Evolutionary conservation across 2,888 invertebrate genomes (phyloP).

Genomic region (Acanthosepion esculentum): DNA sequence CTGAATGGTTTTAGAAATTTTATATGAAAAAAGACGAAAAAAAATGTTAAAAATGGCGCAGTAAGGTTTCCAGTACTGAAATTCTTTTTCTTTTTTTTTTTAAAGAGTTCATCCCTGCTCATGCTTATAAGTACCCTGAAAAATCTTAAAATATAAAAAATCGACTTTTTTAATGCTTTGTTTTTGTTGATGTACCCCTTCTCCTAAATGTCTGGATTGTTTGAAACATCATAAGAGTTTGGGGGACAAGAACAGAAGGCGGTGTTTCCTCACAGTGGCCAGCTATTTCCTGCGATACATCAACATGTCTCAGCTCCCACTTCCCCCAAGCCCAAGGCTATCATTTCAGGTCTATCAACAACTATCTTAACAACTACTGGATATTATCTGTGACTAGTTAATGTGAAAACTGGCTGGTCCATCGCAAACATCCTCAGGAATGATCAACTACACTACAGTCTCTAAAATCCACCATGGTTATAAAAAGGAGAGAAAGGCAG

Average conservation of each 20-base stretch:
- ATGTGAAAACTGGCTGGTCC: slow-evolving; percentile 33
- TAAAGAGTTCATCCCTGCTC: background rate
- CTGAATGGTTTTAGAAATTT: background rate
- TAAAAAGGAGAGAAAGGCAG: background rate
- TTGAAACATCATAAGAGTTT: background rate
- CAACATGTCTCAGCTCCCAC: background rate
- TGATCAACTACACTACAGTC: background rate
- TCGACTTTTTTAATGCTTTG: background rate
- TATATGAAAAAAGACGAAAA: background rate
- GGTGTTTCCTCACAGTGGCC: slow-evolving; percentile 9
- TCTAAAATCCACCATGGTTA: background rate
- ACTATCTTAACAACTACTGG: slow-evolving; percentile 33
- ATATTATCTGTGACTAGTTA: slow-evolving; percentile 33
- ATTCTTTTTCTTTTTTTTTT: background rate
- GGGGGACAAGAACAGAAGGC: slow-evolving; percentile 33
- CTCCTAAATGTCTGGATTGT: slow-evolving; percentile 33
- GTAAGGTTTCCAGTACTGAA: background rate
- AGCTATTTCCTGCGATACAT: slow-evolving; percentile 9
- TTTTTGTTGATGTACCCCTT: background rate
- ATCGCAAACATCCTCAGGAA: background rate
- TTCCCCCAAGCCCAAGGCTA: background rate
- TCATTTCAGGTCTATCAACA: slow-evolving; percentile 1
- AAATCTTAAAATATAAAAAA: too few relatives aligned
- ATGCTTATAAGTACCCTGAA: background rate
- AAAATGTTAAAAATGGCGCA: background rate